Evolutionary conservation across 2,113 vertebrate species (phyloP).

Genomic region (Poeciliopsis retropinna): DNA sequence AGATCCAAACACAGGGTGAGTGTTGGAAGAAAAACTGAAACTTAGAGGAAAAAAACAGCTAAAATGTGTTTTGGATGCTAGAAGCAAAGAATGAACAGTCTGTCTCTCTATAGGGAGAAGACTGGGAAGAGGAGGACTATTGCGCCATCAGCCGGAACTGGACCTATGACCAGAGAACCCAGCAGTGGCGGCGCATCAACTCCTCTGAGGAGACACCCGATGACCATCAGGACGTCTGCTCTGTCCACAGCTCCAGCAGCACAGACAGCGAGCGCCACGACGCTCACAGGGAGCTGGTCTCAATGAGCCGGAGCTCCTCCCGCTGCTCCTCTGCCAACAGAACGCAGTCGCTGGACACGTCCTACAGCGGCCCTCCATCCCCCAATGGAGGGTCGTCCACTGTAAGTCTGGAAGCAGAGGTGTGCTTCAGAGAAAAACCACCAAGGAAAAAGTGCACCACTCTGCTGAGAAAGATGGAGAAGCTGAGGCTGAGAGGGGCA

Average conservation of each 20-base stretch:
- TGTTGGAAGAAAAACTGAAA: constrained; percentile 29
- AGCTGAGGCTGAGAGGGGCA: constrained; percentile 77
- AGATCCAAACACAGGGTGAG: constrained; percentile 80
- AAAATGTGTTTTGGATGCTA: not conserved
- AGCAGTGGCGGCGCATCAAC: constrained; percentile 80
- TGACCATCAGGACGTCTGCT: constrained; percentile 79
- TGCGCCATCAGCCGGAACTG: constrained; percentile 88
- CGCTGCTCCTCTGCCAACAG: constrained; percentile 76
- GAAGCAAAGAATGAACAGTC: not conserved
- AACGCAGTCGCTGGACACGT: constrained; percentile 63
- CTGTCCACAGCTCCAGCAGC: constrained; percentile 83
- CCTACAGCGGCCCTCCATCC: constrained; percentile 76
- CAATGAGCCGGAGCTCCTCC: constrained; percentile 72
- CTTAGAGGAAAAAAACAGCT: constrained; percentile 11
- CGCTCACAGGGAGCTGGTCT: accelerated
- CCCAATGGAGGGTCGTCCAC: constrained; percentile 52
- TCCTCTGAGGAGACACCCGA: constrained; percentile 50
- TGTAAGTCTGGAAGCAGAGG: constrained; percentile 36
- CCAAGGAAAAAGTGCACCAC: constrained; percentile 77
- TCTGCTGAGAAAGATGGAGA: constrained; percentile 88
- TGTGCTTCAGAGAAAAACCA: constrained; percentile 72
- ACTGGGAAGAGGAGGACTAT: constrained; percentile 82
- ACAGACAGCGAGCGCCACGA: constrained; percentile 79
- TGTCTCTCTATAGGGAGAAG: constrained; percentile 76
- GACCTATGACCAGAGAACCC: constrained; percentile 80